A percentile compares a stretch with the other conserved stretches of the same genome.
These are phyloP conservation scores for Pasiphila rectangulata DNA, from an alignment of 2,888 invertebrate species.

Conservation along the genomic window DNA sequence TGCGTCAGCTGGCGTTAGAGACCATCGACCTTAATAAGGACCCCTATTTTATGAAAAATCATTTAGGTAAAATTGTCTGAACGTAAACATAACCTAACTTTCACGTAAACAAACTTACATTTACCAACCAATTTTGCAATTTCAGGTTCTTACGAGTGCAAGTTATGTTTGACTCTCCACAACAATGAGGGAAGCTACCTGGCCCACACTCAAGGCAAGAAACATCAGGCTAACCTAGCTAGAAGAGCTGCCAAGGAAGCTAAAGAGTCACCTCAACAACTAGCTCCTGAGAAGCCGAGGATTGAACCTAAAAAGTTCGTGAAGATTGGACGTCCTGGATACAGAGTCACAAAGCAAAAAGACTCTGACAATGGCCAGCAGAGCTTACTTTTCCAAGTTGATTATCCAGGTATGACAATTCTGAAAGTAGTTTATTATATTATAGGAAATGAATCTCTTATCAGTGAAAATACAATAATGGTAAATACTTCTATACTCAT, in stretches of 20 bases:
- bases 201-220: conserved; percentile 99
- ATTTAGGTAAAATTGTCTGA: conserved; percentile 84
- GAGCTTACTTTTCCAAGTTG: conserved; percentile 97
- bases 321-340: conserved; percentile 99
- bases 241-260: conserved; percentile 99
- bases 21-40: conserved; percentile 99
- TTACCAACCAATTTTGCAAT: no score
- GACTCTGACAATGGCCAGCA: conserved; percentile 98
- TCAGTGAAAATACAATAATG: no score
- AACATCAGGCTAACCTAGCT: conserved; percentile 99
- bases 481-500: no score
- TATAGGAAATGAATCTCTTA: no score
- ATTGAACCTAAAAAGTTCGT: conserved; percentile 99
- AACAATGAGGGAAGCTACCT: conserved; percentile 99
- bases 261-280: conserved; percentile 96
- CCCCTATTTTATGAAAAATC: conserved; percentile 99
- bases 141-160: conserved; percentile 97
- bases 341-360: conserved; percentile 98
- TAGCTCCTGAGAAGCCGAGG: conserved; percentile 96
- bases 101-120: conserved; percentile 15
- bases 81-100: conserved; percentile 24
- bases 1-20: conserved; percentile 97
- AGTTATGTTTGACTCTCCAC: conserved; percentile 97
- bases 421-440: no score
- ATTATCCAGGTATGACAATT: conserved; percentile 86